phyloP scores from a whole-genome alignment of 1,140 invertebrate species.

The Chrysomallon squamiferum region DNA sequence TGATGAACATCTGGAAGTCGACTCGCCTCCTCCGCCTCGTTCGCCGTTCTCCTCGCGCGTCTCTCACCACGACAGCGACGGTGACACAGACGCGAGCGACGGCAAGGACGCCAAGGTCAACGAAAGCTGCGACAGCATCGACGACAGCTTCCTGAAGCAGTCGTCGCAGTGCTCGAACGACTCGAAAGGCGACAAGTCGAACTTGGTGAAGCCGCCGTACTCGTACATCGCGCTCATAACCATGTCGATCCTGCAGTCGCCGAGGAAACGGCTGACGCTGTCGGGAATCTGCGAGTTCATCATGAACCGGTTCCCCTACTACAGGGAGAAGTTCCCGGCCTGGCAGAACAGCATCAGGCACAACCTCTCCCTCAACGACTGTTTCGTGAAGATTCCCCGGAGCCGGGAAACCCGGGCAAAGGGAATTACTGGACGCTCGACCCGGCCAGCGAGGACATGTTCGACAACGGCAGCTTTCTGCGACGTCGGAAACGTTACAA shows the following conservation, averaged over 20 bases:
- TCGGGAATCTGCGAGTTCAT: slow-evolving; percentile 99
- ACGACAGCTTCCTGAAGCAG: neutral
- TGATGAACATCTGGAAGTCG: slow-evolving; percentile 20
- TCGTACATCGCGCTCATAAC: slow-evolving; percentile 98
- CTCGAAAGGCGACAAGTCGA: slow-evolving; percentile 26
- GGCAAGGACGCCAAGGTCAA: slow-evolving; percentile 8
- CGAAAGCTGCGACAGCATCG: slow-evolving; percentile 1
- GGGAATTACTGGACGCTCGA: slow-evolving; percentile 99
- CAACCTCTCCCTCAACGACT: slow-evolving; percentile 97
- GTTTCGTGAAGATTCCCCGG: slow-evolving; percentile 98
- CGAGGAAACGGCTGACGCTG: slow-evolving; percentile 93
- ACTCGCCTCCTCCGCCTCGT: slow-evolving; percentile 17
- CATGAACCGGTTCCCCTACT: slow-evolving; percentile 89
- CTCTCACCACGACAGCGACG: slow-evolving; percentile 1
- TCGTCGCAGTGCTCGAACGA: slow-evolving; percentile 28
- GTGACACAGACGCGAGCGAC: slow-evolving; percentile 3
- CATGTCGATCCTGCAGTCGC: slow-evolving; percentile 97
- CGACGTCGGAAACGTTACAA: slow-evolving; percentile 95
- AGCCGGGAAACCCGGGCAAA: slow-evolving; percentile 95
- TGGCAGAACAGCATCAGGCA: slow-evolving; percentile 91
- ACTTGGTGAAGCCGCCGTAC: slow-evolving; percentile 89
- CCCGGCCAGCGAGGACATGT: slow-evolving; percentile 97
- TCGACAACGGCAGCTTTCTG: slow-evolving; percentile 98
- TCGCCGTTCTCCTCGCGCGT: slow-evolving; percentile 11
- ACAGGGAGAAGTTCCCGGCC: slow-evolving; percentile 63